Evolutionary conservation across 2,113 vertebrate genomes (phyloP).

Genomic region (Syngnathoides biaculeatus): DNA sequence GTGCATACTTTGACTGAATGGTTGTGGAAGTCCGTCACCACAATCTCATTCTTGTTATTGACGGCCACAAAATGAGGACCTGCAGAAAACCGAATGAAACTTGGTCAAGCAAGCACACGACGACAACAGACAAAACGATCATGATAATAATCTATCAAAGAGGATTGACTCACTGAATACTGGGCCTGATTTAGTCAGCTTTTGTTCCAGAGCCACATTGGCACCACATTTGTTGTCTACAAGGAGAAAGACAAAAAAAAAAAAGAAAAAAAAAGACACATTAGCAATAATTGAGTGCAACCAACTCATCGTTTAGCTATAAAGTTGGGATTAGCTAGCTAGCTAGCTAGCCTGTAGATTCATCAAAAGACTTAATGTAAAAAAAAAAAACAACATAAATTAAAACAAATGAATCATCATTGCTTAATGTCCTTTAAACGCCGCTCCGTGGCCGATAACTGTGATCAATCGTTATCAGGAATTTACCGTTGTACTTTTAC

Average conservation of each 20-base stretch:
- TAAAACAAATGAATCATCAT: too few relatives aligned
- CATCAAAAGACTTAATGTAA: neutral
- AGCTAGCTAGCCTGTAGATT: too few relatives aligned
- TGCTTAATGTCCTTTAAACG: too few relatives aligned
- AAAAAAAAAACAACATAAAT: neutral
- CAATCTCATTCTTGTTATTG: constrained; percentile 96
- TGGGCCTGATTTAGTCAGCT: constrained; percentile 77
- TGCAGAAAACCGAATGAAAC: constrained; percentile 60
- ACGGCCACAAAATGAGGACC: constrained; percentile 97
- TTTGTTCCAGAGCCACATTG: constrained; percentile 75
- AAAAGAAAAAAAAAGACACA: constrained; percentile 65
- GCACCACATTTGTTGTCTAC: constrained; percentile 76
- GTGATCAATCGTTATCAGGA: too few relatives aligned
- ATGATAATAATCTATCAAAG: too few relatives aligned
- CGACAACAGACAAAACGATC: constrained; percentile 23
- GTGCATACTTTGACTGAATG: constrained; percentile 90
- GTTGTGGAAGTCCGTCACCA: constrained; percentile 97
- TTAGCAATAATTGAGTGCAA: neutral
- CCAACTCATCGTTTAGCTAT: neutral
- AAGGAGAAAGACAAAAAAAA: too few relatives aligned
- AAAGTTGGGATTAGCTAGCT: neutral
- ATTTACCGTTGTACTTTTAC: too few relatives aligned
- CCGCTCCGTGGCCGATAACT: too few relatives aligned
- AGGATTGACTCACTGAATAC: constrained; percentile 75
- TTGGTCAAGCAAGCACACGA: constrained; percentile 21